Base-by-base conservation (phyloP, 2,888 invertebrate genomes). In the Scelioninae gen. 2 region DNA sequence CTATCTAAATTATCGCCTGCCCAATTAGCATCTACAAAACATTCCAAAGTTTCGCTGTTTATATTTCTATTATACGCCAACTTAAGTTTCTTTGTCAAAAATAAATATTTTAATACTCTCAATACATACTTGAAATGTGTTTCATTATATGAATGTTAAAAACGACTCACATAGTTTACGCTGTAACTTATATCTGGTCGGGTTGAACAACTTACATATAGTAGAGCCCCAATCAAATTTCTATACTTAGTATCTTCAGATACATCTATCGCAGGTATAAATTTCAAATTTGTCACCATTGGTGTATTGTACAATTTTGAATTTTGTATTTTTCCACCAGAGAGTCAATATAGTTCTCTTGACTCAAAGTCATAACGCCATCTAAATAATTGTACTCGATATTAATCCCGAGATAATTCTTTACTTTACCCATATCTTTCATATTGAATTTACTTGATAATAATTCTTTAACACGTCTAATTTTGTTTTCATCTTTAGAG, bases 21-120 rank as follows among this genome's bases (percentile, higher is more conserved):
- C 73, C 60, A 73, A 60, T 76, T 71, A 2, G 76, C 57, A 41
- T 74, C 73, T 19, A 73, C 74, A 22, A 33, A 60, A 45, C 73
- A 70, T 41, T 68, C 73, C 10, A 74, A 33, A 18, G 10, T 41
- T 45, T 39, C 41, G 9, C 5, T 16, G 46, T 25, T 15, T 41
- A 13, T 3, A n/a, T 33, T 16, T 11, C n/a, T 22, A 16, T 48
- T 7, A 28, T 18, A 33, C 2, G 5, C 15, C 61, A 61, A 52
- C 22, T 61, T 57, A 13, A 74, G 46, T 45, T 67, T 43, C 63
- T 67, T 74, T 2, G 74, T 74, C 22, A 13, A 25, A 53, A 67
- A 71, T 13, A 71, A 39, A 45, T 64, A 64, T 46, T 53, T 64
- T 18, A 64, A 46, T 2, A 63, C 10, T 63, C 63, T n/a, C 15